Base-by-base conservation (phyloP, 2,797 vertebrate species). In the Falco biarmicus region DNA sequence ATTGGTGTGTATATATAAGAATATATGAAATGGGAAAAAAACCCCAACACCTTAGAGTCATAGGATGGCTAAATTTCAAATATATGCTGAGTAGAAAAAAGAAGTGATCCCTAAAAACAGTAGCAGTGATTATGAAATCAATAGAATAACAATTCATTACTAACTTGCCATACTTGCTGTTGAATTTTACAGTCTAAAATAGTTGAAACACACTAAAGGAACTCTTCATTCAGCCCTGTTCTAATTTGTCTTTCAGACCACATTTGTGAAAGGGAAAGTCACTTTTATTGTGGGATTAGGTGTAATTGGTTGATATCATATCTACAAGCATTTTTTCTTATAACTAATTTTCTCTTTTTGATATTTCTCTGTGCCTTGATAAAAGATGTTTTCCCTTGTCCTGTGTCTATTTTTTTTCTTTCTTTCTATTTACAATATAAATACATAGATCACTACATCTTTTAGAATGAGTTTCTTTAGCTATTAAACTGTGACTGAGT, bases 371-470 rank as follows among this genome's bases (percentile, higher is more conserved):
- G 3, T 84, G 20, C 26, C 63, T 76, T 84, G 19, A 4, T 47
- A 20, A 37, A 89, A 86, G 7, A 50, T 0, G 2, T 12, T 60
- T 84, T 57, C 15, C 15, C 5, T 66, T 69, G 4, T 32, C 3
- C 8, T 37, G 8, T 26, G 13, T 11, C 26, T n/a, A 8, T 5
- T 10, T 5, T 47, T 12, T 39, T 9, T 22, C 0, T 28, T 15
- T 11, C 25, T 32, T n/a, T 39, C 0, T 68, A 80, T 53, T 37
- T 37, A 8, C 7, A 17, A 11, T 17, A 19, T 29, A 32, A n/a
- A 8, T 63, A 19, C 7, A 73, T 41, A 11, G 9, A 32, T 53
- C 3, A 20, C 6, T 84, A 24, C 24, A 48, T 24, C 16, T 69
- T 85, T 65, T 41, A 29, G 17, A 45, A 43, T 21, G 3, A 47